phyloP scores from a whole-genome alignment of 2,113 vertebrate species.

The Brachionichthys hirsutus region DNA sequence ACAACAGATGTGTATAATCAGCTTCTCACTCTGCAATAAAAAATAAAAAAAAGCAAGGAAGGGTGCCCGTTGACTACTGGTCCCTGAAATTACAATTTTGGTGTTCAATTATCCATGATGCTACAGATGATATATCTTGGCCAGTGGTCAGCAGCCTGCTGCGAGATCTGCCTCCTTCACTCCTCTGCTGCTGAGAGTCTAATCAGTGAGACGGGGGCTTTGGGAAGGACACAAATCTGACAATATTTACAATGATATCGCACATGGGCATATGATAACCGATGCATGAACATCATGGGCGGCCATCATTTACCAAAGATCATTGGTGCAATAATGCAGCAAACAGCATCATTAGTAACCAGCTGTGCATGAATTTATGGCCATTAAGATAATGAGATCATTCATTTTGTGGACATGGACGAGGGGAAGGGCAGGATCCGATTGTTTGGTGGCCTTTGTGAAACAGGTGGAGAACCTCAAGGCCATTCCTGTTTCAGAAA shows the following conservation, averaged over 20 bases:
- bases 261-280: constrained; percentile 1
- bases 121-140: constrained; percentile 52
- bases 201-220: constrained; percentile 21
- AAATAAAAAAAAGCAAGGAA: constrained; percentile 37
- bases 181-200: constrained; percentile 17
- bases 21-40: constrained; percentile 28
- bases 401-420: constrained; percentile 33
- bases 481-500: no score
- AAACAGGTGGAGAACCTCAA: no score
- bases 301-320: constrained; percentile 31
- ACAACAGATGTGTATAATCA: constrained; percentile 59
- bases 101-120: constrained; percentile 70
- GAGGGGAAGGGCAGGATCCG: no score
- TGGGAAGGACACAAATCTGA: constrained; percentile 26
- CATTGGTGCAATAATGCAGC: constrained; percentile 16
- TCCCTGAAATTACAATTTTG: constrained; percentile 73
- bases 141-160: constrained; percentile 45
- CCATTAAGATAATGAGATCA: constrained; percentile 58
- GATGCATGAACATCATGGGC: constrained; percentile 13
- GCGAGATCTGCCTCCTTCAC: constrained; percentile 16
- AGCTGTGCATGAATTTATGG: constrained; percentile 55
- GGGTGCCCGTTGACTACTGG: constrained; percentile 59
- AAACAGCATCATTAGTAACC: constrained; percentile 38
- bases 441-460: no score
- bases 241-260: constrained; percentile 24